Evolutionary conservation across 2,797 vertebrate species (phyloP).

Genomic region (Rhynchotus rufescens): DNA sequence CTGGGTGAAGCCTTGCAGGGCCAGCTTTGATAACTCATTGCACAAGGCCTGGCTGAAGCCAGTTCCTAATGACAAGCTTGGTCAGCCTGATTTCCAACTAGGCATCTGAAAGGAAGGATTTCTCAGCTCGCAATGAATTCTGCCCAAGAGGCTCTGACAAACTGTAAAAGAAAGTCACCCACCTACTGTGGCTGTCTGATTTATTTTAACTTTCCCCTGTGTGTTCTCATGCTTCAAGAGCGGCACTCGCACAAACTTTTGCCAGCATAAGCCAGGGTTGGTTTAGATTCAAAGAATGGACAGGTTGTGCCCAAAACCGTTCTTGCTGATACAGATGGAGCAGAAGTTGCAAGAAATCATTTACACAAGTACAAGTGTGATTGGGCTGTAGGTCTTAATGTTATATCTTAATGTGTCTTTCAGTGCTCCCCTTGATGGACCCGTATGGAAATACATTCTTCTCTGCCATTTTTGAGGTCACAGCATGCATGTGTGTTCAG

Average conservation of each 20-base stretch:
- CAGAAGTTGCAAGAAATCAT: not conserved
- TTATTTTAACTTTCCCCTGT: not conserved
- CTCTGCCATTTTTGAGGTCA: not conserved
- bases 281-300: fast-evolving
- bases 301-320: not conserved
- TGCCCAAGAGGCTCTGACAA: not conserved
- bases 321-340: not conserved
- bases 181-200: not conserved
- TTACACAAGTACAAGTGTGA: not conserved
- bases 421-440: not conserved
- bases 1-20: not conserved
- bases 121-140: not conserved
- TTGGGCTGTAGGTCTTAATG: not conserved
- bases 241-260: not conserved
- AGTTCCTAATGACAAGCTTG: constrained; percentile 20
- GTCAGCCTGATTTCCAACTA: constrained; percentile 36
- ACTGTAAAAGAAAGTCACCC: not conserved
- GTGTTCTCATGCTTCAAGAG: not conserved
- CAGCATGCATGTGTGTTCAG: not conserved
- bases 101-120: not conserved
- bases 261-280: not conserved
- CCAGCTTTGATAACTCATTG: constrained; percentile 17
- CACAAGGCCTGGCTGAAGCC: constrained; percentile 21
- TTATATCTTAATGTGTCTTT: not conserved
- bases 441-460: not conserved